Evolutionary conservation across 2,113 vertebrate species (phyloP), one percentile per base, ranked within the genome.

Genomic region (Pollachius pollachius): DNA sequence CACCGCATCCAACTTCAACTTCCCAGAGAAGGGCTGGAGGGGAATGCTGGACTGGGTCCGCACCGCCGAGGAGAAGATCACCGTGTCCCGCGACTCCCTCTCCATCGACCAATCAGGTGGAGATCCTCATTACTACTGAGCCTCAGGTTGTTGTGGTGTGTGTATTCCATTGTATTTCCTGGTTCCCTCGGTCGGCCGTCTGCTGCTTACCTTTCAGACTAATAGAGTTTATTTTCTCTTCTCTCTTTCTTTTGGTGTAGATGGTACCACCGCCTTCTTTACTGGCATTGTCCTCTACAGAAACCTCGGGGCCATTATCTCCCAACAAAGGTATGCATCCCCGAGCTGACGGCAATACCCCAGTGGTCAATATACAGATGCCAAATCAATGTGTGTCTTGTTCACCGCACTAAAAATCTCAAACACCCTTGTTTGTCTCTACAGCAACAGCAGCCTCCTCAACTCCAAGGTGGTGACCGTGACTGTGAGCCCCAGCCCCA

Each of bases 391-490:
- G 41, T 34, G 30, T 34, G 30, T 34, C 30, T 34, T 13, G 12
- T 9, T 13, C 13, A 48, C 11, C 9, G 12, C 41, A 13, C 41
- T 48, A 13, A 48, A 48, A 7, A 48, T 13, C 12, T 13, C 41
- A 48, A 48, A 48, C 41, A 7, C 11, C 74, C 21, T 77, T 9
- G 23, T 65, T 58, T 18, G 68, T 73, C 73, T 62, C 76, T 62
- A 62, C 74, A 99, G 97, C 82, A 99, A 99, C 77, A 87, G 89
- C n/a, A 98, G 94, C 0, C 79, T 99, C 21, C 83, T 99, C 78
- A 99, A 99, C 89, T 99, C 97, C 57, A 97, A 94, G 86, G 93
- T 99, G 77, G 94, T 99, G 86, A 94, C 96, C 0, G 96, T 99
- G 81, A 98, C 94, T 0, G 94, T 99, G 79, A 98, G 94, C 76